Conservation (phyloP, 2,888 invertebrate species). For the Pomacea canaliculata region DNA sequence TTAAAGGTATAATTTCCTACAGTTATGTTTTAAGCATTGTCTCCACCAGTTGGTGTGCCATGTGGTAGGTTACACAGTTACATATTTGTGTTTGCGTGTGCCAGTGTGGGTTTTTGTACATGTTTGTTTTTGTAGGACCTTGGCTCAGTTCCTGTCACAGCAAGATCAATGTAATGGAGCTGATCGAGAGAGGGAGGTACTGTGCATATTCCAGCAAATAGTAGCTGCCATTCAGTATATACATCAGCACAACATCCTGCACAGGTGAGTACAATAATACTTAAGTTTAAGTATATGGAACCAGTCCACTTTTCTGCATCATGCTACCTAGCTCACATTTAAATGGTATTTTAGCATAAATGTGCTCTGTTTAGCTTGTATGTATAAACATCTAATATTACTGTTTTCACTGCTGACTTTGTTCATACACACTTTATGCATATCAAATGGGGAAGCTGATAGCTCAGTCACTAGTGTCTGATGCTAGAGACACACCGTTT, state of each 20-base stretch:
- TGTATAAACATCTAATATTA: too few relatives aligned
- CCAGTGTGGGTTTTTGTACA: not conserved
- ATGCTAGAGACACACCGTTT: too few relatives aligned
- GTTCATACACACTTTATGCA: too few relatives aligned
- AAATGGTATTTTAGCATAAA: too few relatives aligned
- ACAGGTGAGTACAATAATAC: conserved; percentile 63
- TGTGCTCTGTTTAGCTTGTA: too few relatives aligned
- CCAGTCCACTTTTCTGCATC: too few relatives aligned
- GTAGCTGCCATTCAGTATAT: conserved; percentile 79
- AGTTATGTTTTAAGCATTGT: not conserved
- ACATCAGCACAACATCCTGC: conserved; percentile 78
- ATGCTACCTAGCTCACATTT: too few relatives aligned
- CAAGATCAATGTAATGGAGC: conserved; percentile 70
- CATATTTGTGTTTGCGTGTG: conserved; percentile 7
- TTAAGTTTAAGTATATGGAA: not conserved
- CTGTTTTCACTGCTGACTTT: too few relatives aligned
- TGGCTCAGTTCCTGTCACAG: conserved; percentile 76
- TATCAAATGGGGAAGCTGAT: too few relatives aligned
- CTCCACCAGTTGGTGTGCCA: not conserved
- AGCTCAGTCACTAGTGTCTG: too few relatives aligned
- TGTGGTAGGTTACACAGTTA: not conserved
- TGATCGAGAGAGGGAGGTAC: conserved; percentile 77
- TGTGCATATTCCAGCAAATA: conserved; percentile 79
- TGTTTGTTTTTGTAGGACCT: conserved; percentile 70
- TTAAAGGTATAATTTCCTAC: too few relatives aligned